A percentile compares a stretch with the other conserved stretches of the same genome.
Evolutionary conservation across 2,797 vertebrate genomes (phyloP).

Genomic region (Brotula barbata): DNA sequence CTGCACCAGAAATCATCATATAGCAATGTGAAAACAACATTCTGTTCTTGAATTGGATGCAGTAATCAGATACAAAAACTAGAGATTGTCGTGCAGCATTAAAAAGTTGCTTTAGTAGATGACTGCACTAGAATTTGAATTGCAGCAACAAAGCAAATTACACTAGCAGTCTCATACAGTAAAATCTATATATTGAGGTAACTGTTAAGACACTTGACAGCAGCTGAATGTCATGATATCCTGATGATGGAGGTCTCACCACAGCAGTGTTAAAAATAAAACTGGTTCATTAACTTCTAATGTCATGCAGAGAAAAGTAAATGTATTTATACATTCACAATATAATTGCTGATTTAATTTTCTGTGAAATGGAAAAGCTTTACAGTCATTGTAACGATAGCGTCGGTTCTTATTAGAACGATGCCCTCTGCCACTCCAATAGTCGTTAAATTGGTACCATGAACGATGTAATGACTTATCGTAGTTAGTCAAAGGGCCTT

Average conservation of each 20-base stretch:
- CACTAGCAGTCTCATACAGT: neutral
- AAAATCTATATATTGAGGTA: too few species aligned
- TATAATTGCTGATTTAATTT: too few species aligned
- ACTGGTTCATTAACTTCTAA: conserved; percentile 1
- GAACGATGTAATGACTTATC: conserved; percentile 10
- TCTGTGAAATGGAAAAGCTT: neutral
- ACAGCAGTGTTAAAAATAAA: conserved; percentile 3
- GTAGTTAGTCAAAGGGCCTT: conserved; percentile 13
- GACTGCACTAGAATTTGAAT: conserved; percentile 6
- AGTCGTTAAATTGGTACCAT: conserved; percentile 6
- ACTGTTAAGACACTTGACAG: conserved; percentile 38
- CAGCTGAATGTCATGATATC: conserved; percentile 6
- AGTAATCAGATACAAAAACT: conserved; percentile 35
- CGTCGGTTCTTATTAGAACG: neutral
- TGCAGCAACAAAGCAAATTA: conserved; percentile 13
- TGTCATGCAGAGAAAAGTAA: too few species aligned
- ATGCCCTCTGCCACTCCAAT: neutral
- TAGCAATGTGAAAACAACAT: too few species aligned
- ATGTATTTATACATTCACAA: too few species aligned
- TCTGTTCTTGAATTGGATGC: conserved; percentile 21
- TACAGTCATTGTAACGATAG: neutral
- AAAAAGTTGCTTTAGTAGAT: conserved; percentile 18
- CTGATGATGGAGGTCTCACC: conserved; percentile 9
- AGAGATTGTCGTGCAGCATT: conserved; percentile 22
- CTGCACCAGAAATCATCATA: conserved; percentile 19